Base-by-base conservation (phyloP, 2,888 invertebrate species). In the Chloroclystis v-ata region DNA sequence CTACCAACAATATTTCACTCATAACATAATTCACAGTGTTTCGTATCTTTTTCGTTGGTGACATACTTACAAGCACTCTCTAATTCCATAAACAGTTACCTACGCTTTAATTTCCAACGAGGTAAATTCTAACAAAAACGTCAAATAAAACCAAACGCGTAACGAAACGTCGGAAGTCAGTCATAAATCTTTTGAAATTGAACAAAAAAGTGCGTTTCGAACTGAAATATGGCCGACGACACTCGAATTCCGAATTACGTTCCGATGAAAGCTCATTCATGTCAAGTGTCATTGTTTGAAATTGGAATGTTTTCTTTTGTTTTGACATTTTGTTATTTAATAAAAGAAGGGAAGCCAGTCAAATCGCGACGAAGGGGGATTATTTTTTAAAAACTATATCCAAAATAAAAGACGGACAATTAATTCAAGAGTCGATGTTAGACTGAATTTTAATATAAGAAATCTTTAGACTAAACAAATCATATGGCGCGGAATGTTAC, bases 171-270 rank as follows among this genome's bases (percentile, higher is more conserved):
- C 73, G 78, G 78, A 78, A 77, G 74, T 69, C 49, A 48, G 61
- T 51, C 61, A 72, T 78, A 78, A 73, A 75, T 78, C 70, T 69
- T 61, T 60, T 65, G 65, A 71, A 63, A 59, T 64, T 63, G 56
- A 54, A 68, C 68, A 69, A 75, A 72, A 72, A 69, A 53, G 57
- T 60, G 63, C 63, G 67, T 61, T 49, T 47, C 43, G 47, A 65
- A 65, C 52, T 61, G 53, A 59, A 60, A 59, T 56, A 60, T 59
- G 60, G 59, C 57, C 40, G 57, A 53, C 54, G 47, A 49, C 46
- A 57, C 48, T 43, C 35, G 50, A 50, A 56, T 49, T 49, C 47
- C 28, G 47, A 59, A 52, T 61, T 61, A 60, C 49, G 37, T 57
- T 57, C 55, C 55, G 51, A 60, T 49, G 49, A 59, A 60, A 51